Evolutionary conservation across 2,888 invertebrate species (phyloP).

Genomic region (Oligia fasciuncula): DNA sequence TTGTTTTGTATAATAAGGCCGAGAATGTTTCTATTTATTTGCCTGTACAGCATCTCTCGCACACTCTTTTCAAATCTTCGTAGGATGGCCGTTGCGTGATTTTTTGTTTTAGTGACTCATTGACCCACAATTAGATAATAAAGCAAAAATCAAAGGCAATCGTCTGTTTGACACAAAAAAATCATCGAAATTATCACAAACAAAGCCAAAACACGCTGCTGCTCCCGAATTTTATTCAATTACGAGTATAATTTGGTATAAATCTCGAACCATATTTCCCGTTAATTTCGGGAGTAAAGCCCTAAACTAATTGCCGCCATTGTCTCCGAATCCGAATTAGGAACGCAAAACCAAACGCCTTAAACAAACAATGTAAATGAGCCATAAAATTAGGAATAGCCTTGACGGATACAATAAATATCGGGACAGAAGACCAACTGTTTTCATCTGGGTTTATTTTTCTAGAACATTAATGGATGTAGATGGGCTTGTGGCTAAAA

Average conservation of each 20-base stretch:
- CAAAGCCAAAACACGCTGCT: not conserved
- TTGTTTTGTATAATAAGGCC: too few species aligned
- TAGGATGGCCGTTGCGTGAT: too few species aligned
- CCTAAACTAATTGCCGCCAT: slow-evolving; percentile 53
- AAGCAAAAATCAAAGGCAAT: not conserved
- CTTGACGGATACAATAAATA: slow-evolving; percentile 45
- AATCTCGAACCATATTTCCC: slow-evolving; percentile 27
- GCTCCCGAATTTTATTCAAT: slow-evolving; percentile 37
- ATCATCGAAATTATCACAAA: not conserved
- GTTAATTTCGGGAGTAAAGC: slow-evolving; percentile 45
- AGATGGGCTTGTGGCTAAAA: not conserved
- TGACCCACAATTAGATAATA: too few species aligned
- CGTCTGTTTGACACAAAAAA: not conserved
- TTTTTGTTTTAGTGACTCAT: too few species aligned
- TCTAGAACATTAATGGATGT: not conserved
- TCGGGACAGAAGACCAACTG: slow-evolving; percentile 28
- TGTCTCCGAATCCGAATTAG: slow-evolving; percentile 60
- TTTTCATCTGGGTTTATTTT: not conserved
- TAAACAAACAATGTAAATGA: slow-evolving; percentile 65
- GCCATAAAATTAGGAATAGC: slow-evolving; percentile 61
- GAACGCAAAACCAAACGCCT: slow-evolving; percentile 59
- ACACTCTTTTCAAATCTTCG: not conserved
- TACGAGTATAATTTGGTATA: slow-evolving; percentile 4
- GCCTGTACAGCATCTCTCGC: too few species aligned
- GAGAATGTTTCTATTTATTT: not conserved